Conservation (phyloP, 2,888 invertebrate species). For the Rhamphomyia laevipes region DNA sequence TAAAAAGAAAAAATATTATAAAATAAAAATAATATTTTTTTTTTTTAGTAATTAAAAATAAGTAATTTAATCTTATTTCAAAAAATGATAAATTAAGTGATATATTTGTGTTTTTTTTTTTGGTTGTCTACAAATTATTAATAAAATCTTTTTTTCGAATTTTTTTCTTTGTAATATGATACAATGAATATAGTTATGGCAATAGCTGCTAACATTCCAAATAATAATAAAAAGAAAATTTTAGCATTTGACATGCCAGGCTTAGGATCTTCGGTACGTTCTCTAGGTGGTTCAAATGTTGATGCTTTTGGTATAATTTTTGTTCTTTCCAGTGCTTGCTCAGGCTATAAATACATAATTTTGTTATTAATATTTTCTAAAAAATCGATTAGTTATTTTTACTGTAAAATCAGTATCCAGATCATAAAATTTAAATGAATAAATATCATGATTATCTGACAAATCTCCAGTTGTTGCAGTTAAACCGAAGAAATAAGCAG, state of each 20-base stretch:
- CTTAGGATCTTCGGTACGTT: conserved; percentile 79
- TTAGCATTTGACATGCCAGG: conserved; percentile 83
- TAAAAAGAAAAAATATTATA: too few relatives aligned
- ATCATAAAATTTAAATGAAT: conserved; percentile 85
- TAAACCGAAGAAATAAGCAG: conserved; percentile 88
- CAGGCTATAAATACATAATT: conserved; percentile 20
- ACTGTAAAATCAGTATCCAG: conserved; percentile 60
- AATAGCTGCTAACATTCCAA: conserved; percentile 70
- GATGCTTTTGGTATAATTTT: conserved; percentile 79
- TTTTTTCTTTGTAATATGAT: conserved; percentile 88
- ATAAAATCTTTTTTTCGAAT: conserved; percentile 70
- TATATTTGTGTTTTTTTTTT: too few relatives aligned
- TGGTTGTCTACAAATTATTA: conserved; percentile 13
- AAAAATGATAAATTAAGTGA: too few relatives aligned
- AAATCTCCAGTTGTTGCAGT: conserved; percentile 96
- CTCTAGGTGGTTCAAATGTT: conserved; percentile 83
- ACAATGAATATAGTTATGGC: conserved; percentile 78
- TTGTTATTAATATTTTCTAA: not conserved
- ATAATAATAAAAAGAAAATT: conserved; percentile 76
- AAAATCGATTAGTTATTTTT: conserved; percentile 5
- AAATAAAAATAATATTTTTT: too few relatives aligned
- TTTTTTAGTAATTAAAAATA: too few relatives aligned
- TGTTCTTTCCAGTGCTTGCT: conserved; percentile 49
- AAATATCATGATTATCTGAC: conserved; percentile 91
- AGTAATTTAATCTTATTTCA: too few relatives aligned